Evolutionary conservation across 2,797 vertebrate species (phyloP).

Genomic region (Hoplostethus atlanticus): DNA sequence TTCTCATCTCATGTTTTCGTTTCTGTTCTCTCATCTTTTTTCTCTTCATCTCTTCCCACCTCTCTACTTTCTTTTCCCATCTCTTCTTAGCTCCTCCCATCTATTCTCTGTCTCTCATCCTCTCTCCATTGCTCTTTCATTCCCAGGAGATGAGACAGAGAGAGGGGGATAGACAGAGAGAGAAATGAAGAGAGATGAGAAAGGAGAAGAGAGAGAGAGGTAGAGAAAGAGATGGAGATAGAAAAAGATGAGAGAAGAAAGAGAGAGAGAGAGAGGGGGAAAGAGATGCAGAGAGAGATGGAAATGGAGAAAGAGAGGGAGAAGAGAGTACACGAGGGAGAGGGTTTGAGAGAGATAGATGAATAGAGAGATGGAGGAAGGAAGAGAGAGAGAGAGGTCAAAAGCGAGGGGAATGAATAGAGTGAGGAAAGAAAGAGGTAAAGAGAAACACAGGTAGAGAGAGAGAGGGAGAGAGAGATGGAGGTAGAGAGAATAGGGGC

Average conservation of each 20-base stretch:
- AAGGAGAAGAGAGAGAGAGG: constrained; percentile 15
- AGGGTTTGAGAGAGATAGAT: background rate
- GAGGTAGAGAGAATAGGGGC: constrained; percentile 46
- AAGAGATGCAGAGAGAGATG: constrained; percentile 22
- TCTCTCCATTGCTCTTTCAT: background rate
- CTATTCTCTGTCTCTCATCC: background rate
- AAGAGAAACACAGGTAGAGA: constrained; percentile 4
- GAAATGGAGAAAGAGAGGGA: background rate
- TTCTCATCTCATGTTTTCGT: too few relatives aligned
- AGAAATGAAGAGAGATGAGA: background rate
- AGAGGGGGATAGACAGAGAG: background rate
- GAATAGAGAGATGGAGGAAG: constrained; percentile 7
- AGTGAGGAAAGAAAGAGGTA: constrained; percentile 4
- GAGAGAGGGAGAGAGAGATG: constrained; percentile 5
- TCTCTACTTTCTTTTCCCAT: background rate
- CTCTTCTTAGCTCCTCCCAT: too few relatives aligned
- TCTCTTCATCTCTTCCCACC: too few relatives aligned
- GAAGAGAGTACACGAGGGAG: background rate
- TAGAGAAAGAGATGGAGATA: constrained; percentile 15
- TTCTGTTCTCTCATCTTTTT: background rate
- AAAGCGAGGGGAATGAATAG: background rate
- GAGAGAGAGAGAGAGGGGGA: background rate
- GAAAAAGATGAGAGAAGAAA: constrained; percentile 15
- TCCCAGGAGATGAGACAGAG: too few relatives aligned
- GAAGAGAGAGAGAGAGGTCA: background rate